These are phyloP conservation scores for Liasis olivaceus DNA, from an alignment of 2,797 vertebrate species.

Conservation along the genomic window DNA sequence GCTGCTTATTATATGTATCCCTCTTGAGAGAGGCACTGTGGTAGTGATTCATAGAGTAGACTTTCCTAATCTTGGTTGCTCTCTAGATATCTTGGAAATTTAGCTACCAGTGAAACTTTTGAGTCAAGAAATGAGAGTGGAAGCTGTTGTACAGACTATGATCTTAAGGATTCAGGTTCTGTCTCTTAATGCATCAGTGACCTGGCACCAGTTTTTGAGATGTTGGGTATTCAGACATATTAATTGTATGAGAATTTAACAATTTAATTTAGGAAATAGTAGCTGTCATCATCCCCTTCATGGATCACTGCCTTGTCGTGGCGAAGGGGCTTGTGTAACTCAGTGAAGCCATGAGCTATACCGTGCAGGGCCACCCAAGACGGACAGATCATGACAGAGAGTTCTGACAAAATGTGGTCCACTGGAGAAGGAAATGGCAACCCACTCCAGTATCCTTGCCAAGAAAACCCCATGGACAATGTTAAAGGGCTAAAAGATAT, in stretches of 20 bases:
- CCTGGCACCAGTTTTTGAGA: neutral
- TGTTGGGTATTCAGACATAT: neutral
- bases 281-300: neutral
- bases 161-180: neutral
- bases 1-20: neutral
- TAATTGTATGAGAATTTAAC: neutral
- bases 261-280: neutral
- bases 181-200: neutral
- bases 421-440: no score
- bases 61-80: neutral
- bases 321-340: no score
- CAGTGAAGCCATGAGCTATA: no score
- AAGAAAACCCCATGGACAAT: no score
- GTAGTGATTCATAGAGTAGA: neutral
- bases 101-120: neutral
- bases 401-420: no score
- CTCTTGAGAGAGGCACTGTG: neutral
- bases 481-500: no score
- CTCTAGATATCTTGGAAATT: neutral
- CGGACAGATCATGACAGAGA: no score
- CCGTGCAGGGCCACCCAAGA: no score
- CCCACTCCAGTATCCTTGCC: no score
- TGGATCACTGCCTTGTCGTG: no score
- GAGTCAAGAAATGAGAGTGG: neutral
- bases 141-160: neutral